Evolutionary conservation across 2,113 vertebrate genomes (phyloP), one percentile per base, ranked within the genome.

Genomic region (Lota lota): DNA sequence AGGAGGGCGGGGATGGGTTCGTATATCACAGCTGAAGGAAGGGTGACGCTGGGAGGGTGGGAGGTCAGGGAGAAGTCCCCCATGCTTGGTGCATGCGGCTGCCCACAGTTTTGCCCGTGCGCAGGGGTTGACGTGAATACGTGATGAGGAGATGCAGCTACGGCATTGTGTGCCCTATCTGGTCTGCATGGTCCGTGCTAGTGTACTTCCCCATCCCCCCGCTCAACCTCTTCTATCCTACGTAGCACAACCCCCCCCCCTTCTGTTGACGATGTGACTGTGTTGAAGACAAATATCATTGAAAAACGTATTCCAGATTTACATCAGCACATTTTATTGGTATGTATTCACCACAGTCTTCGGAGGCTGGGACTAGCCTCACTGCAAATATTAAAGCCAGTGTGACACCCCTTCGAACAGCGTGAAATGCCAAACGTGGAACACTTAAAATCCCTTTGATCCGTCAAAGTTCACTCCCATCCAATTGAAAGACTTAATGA

Each of bases 171-270:
- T 63, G 77, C 70, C 66, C 67, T 69, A 36, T 70, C 64, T 60
- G 79, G 64, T 40, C 68, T 80, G 77, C 88, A 87, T 88, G 83
- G 71, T 72, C 73, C 65, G 72, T 83, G 72, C 63, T 54, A 22
- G 57, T 72, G 75, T 74, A 58, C 53, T 60, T 58, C 15, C 19
- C 54, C 57, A 17, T n/a, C 21, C 22, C 51, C 62, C 24, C 28
- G 76, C 68, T 64, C 7, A 33, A 33, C 28, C 7, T 33, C 28
- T 33, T 33, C 4, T 33, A 33, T 33, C 28, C 28, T 33, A 33
- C 28, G 4, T 33, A 33, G 28, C 28, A 33, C 28, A 33, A 33
- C 4, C 7, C 28, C 28, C 28, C 28, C 28, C 4, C 28, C 28
- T 47, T 47, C 40, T 10, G 40, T 47, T 47, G 40, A 47, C 40